A percentile compares a stretch with the other conserved stretches of the same genome.
These are phyloP conservation scores for Leptogaster cylindrica DNA, from an alignment of 2,888 invertebrate species.

Conservation along the genomic window DNA sequence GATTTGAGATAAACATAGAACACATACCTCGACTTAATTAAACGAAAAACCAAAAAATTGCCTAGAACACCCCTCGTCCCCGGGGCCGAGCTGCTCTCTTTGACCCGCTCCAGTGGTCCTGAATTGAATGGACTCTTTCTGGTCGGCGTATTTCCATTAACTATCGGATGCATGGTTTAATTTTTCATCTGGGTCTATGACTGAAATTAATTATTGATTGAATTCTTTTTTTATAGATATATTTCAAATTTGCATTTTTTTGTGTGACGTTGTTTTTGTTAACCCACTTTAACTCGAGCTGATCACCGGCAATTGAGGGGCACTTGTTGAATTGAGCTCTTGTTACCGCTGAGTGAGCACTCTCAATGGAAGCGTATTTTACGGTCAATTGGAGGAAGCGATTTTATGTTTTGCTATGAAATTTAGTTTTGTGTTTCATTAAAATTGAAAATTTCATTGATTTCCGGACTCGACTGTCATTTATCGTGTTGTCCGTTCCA, in stretches of 20 bases:
- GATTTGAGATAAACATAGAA: constrained; percentile 32
- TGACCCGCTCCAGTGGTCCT: constrained; percentile 21
- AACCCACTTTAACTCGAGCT: constrained; percentile 37
- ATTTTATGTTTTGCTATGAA: constrained; percentile 48
- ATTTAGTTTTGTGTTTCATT: constrained; percentile 45
- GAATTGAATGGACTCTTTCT: constrained; percentile 30
- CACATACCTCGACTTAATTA: constrained; percentile 22
- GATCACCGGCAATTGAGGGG: constrained; percentile 35
- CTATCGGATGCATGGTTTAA: constrained; percentile 42
- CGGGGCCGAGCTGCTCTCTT: constrained; percentile 16
- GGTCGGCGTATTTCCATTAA: constrained; percentile 34
- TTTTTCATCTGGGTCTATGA: constrained; percentile 41
- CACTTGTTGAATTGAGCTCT: constrained; percentile 40
- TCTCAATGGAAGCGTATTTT: constrained; percentile 44
- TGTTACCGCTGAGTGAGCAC: constrained; percentile 42
- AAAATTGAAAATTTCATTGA: constrained; percentile 47
- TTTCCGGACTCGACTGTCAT: constrained; percentile 37
- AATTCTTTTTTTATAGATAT: constrained; percentile 14
- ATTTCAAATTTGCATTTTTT: constrained; percentile 37
- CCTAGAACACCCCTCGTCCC: background rate
- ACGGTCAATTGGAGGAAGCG: constrained; percentile 48
- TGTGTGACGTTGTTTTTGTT: constrained; percentile 8
- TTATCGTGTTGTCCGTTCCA: constrained; percentile 8
- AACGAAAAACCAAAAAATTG: constrained; percentile 28
- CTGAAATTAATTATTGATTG: constrained; percentile 42